Base-by-base conservation (phyloP, 2,888 invertebrate species). In the Chymomyza fuscimana region DNA sequence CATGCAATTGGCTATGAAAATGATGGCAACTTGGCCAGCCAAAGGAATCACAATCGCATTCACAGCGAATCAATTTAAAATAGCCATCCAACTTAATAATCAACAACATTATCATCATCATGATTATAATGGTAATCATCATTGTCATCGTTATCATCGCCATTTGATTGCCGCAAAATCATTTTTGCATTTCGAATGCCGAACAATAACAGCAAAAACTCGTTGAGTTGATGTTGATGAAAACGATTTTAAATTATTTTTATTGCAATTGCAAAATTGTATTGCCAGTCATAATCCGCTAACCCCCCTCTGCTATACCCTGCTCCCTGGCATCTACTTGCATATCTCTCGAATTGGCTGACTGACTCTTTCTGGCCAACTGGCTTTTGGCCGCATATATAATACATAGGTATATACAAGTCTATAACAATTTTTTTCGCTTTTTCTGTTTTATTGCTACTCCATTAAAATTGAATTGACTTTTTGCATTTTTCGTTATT, bases 231-330 rank as follows among this genome's bases (percentile, higher is more conserved):
- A 76, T 82, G 87, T 85, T 90, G 90, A 89, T 89, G 90, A 89
- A 89, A 87, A 89, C 89, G 90, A 89, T 88, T 89, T 90, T 88
- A 90, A 90, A 89, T 90, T 89, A 87, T 86, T 89, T 46, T 89
- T 84, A 85, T 85, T 83, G 81, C 83, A 83, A 85, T 85, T 85
- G 84, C 83, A 85, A 86, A 83, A 82, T 82, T 76, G 72, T 83
- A 82, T 76, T 81, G 80, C 70, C 74, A 65, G 77, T 67, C 74
- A 56, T 54, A 40, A 36, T 25, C 50, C 25, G 58, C 58, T 46
- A 22, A 54, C 6, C 65, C 73, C 36, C 50, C 54, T 66, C 54
- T 15, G 50, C 62, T 32, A 32, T 32, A 32, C 32, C 32, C 32
- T 4, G 32, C 32, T 32, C 40, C 40, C 40, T 12, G 40, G 12